Base-by-base conservation (phyloP, 2,797 vertebrate genomes). In the Orestias chungarensis region DNA sequence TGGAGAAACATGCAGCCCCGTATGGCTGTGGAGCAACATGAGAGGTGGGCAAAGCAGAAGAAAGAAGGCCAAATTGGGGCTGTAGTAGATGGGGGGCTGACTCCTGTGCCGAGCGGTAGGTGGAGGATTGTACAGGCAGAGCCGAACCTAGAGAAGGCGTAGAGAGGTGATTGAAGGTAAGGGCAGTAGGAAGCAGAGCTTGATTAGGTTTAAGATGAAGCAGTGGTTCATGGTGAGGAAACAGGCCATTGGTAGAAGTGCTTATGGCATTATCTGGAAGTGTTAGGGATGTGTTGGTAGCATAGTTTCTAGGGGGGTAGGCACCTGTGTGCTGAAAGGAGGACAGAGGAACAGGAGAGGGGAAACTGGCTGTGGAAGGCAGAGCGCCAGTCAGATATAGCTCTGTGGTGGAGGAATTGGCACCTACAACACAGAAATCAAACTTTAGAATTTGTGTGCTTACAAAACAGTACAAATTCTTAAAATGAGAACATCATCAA, bases 31-130 rank as follows among this genome's bases (percentile, higher is more conserved):
- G 88, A 78, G 93, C 90, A 81, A 95, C 94, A 78, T 98, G 97
- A 87, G 95, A 78, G 86, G 94, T 88, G 75, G 95, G 94, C 73
- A 99, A 94, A 68, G 94, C 87, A 29, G 96, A 94, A 86, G 97
- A 92, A 82, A 99, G 94, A 76, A 99, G 94, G 92, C 96, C 97
- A 82, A 98, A 99, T 62, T 99, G 98, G 85, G 98, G 97, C 82
- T 99, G 97, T 66, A 99, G 88, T 52, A 98, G 97, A 83, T 99
- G 98, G 49, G 98, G 97, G 18, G 98, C 98, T n/a, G 98, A 99
- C 83, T 99, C 98, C 93, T 99, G 98, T 85, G 98, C 98, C 71
- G 98, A 99, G 70, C 98, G 97, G 74, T 99, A 99, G 0, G 98
- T 99, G 76, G 98, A 99, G 68, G 98, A 99, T 90, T 99, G 97